Percentiles rank a stretch among this genome's conserved stretches.
These are phyloP conservation scores for Drosophila pegasa DNA, from an alignment of 2,888 invertebrate genomes.

Conservation along the genomic window DNA sequence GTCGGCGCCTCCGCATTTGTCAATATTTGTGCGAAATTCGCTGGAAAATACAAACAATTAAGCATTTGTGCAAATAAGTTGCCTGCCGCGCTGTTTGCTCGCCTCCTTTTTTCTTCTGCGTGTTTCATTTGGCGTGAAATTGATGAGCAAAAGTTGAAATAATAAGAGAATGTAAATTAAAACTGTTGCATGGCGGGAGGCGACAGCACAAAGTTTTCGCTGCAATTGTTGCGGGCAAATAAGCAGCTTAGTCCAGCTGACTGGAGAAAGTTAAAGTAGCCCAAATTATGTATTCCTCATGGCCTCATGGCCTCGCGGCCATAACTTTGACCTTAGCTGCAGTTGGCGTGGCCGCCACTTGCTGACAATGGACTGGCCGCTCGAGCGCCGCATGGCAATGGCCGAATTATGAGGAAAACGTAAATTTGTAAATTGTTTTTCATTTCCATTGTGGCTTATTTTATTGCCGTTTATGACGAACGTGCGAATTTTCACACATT, in stretches of 20 bases:
- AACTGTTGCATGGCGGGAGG: conserved; percentile 24
- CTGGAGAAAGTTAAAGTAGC: background rate
- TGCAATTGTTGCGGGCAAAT: conserved; percentile 33
- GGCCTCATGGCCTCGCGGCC: background rate
- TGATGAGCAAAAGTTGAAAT: conserved; percentile 44
- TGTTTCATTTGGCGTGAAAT: conserved; percentile 69
- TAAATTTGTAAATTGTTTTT: conserved; percentile 62
- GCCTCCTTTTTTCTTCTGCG: conserved; percentile 19
- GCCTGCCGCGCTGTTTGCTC: conserved; percentile 30
- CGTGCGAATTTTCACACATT: conserved; percentile 78
- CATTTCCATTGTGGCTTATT: conserved; percentile 32
- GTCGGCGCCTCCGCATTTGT: conserved; percentile 36
- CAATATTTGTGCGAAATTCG: conserved; percentile 73
- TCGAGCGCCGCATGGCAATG: conserved; percentile 29
- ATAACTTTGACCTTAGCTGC: conserved; percentile 19
- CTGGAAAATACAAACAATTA: conserved; percentile 74
- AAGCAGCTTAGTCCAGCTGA: conserved; percentile 25
- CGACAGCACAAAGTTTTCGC: conserved; percentile 33
- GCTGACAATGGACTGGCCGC: conserved; percentile 11
- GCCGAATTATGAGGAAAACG: conserved; percentile 39
- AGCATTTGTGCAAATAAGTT: conserved; percentile 72
- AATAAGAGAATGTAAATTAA: conserved; percentile 21
- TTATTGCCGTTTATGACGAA: conserved; percentile 71
- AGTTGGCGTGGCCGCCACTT: conserved; percentile 19
- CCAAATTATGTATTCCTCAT: background rate